A percentile compares a stretch with the other conserved stretches of the same genome.
These are phyloP conservation scores for Triops longicaudatus DNA, from an alignment of 1,140 invertebrate species.

Conservation along the genomic window DNA sequence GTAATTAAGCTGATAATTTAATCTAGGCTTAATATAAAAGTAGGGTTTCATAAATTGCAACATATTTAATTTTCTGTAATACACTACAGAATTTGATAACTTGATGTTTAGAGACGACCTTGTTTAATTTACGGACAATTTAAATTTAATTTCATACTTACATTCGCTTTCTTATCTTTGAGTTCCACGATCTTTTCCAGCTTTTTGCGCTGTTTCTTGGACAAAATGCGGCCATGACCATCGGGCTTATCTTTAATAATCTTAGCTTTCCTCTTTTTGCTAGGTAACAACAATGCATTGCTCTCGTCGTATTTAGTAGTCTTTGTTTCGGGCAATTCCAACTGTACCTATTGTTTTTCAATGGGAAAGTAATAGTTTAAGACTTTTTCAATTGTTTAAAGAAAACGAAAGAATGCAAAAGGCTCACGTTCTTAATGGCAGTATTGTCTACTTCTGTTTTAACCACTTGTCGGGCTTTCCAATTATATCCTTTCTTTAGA, in stretches of 20 bases:
- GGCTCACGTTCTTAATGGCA: slow-evolving; percentile 54
- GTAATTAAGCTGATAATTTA: too few species aligned
- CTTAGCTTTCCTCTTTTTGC: slow-evolving; percentile 68
- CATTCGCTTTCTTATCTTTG: slow-evolving; percentile 80
- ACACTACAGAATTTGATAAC: too few species aligned
- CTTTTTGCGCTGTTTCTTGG: slow-evolving; percentile 76
- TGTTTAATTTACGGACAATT: too few species aligned
- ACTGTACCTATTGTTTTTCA: slow-evolving; percentile 38
- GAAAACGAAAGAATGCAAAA: background rate
- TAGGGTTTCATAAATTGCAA: too few species aligned
- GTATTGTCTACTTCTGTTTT: slow-evolving; percentile 61
- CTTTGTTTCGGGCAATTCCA: slow-evolving; percentile 44
- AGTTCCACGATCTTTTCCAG: slow-evolving; percentile 77
- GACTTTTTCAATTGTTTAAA: background rate
- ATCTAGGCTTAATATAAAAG: too few species aligned
- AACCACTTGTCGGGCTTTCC: slow-evolving; percentile 59
- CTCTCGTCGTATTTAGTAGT: slow-evolving; percentile 52
- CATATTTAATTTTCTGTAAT: too few species aligned
- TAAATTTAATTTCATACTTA: slow-evolving; percentile 51
- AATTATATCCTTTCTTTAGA: slow-evolving; percentile 55
- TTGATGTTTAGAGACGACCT: too few species aligned
- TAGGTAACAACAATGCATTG: slow-evolving; percentile 71
- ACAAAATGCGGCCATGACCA: slow-evolving; percentile 54
- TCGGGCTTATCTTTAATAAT: slow-evolving; percentile 47
- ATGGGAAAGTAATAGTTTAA: slow-evolving; percentile 5